phyloP scores from a whole-genome alignment of 2,888 invertebrate species.

The Ernsta delagoae region DNA sequence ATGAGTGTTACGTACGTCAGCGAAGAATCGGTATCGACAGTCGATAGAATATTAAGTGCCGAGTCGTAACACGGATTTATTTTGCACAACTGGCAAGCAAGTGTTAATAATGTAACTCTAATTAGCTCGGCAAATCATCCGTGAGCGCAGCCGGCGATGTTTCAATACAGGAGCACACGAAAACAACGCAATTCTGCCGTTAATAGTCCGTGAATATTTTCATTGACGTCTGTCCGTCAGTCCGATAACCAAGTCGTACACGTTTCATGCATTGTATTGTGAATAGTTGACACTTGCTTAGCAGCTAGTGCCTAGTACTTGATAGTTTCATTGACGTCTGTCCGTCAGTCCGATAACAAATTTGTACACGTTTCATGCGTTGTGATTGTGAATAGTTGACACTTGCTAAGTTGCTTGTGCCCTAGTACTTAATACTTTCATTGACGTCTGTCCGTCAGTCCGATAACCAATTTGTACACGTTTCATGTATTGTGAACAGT shows the following conservation, averaged over 20 bases:
- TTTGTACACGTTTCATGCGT: background rate
- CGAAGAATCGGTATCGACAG: background rate
- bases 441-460: too few species aligned
- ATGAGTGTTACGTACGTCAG: too few species aligned
- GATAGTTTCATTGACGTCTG: slow-evolving; percentile 13
- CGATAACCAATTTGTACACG: too few species aligned
- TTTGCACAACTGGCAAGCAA: slow-evolving; percentile 5
- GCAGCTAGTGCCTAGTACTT: too few species aligned
- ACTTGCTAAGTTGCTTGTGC: too few species aligned
- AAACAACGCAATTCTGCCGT: slow-evolving; percentile 13
- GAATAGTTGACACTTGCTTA: too few species aligned
- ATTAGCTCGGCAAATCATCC: slow-evolving; percentile 11
- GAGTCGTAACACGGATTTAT: background rate
- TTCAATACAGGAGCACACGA: slow-evolving; percentile 9
- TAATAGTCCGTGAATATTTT: slow-evolving; percentile 15
- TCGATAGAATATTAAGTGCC: background rate
- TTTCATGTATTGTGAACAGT: too few species aligned
- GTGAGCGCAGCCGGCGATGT: slow-evolving; percentile 1
- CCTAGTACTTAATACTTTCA: too few species aligned
- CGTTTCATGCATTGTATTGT: too few species aligned
- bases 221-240: slow-evolving; percentile 18
- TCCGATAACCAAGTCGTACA: background rate
- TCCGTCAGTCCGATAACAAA: background rate
- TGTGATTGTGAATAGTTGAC: too few species aligned
- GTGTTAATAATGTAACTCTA: slow-evolving; percentile 15